phyloP scores from a whole-genome alignment of 1,140 invertebrate species.

The Nylanderia fulva region DNA sequence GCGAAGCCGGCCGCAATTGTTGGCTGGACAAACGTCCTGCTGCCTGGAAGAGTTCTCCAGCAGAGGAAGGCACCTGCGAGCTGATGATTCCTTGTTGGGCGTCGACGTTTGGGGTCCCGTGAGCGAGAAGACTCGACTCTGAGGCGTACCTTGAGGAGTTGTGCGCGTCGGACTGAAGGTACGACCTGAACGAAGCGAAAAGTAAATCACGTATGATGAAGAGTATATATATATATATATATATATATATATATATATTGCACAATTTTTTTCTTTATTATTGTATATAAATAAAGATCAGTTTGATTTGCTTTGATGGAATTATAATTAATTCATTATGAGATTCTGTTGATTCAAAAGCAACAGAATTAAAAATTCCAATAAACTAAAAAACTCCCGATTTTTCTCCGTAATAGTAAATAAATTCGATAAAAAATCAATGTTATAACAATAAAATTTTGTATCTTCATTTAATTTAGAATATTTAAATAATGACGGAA shows the following conservation, averaged over 20 bases:
- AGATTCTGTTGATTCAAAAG: not conserved
- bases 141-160: conserved; percentile 79
- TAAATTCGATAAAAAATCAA: not conserved
- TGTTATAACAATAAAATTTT: conserved; percentile 26
- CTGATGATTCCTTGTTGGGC: conserved; percentile 84
- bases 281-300: no score
- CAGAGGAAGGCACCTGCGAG: conserved; percentile 82
- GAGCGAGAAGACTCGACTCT: conserved; percentile 72
- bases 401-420: not conserved
- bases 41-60: conserved; percentile 76
- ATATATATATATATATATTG: no score
- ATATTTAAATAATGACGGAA: conserved; percentile 82
- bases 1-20: conserved; percentile 80
- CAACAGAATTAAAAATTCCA: not conserved
- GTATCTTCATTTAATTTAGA: conserved; percentile 26
- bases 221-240: no score
- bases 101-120: conserved; percentile 81
- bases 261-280: no score
- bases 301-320: no score
- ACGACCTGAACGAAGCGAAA: conserved; percentile 62
- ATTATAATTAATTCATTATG: not conserved
- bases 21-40: conserved; percentile 75
- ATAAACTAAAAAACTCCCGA: not conserved
- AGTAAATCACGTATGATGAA: no score
- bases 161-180: conserved; percentile 67